Evolutionary conservation across 2,113 vertebrate species (phyloP).

Genomic region (Arothron firmamentum): DNA sequence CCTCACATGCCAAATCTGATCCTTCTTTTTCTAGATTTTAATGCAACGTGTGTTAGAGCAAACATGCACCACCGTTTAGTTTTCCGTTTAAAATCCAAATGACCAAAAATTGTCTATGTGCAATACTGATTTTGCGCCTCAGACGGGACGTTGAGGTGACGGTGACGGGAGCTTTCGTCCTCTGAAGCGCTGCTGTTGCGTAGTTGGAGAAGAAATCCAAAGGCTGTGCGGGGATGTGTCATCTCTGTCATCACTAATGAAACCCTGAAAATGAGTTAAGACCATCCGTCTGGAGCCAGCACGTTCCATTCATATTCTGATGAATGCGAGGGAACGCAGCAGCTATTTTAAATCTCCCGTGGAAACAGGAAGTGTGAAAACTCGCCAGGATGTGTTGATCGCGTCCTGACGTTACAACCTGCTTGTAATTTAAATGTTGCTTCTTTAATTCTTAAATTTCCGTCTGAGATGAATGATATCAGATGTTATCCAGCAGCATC

Average conservation of each 20-base stretch:
- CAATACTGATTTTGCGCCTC: slow-evolving; percentile 36
- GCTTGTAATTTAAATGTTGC: slow-evolving; percentile 64
- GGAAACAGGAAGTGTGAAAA: slow-evolving; percentile 6
- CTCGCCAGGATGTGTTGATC: slow-evolving; percentile 69
- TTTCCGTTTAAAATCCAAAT: slow-evolving; percentile 11
- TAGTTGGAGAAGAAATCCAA: slow-evolving; percentile 2
- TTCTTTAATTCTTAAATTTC: slow-evolving; percentile 40
- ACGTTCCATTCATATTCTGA: slow-evolving; percentile 1
- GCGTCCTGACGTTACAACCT: slow-evolving; percentile 47
- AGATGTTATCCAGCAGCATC: slow-evolving; percentile 1
- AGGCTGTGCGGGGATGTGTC: slow-evolving; percentile 21
- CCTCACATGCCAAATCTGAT: slow-evolving; percentile 53
- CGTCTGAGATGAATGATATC: slow-evolving; percentile 39
- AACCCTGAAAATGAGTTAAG: slow-evolving; percentile 2
- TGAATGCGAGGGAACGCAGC: neutral
- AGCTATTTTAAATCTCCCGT: slow-evolving; percentile 22
- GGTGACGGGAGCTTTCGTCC: slow-evolving; percentile 42
- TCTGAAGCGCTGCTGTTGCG: slow-evolving; percentile 8
- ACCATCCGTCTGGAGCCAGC: neutral
- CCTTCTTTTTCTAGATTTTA: slow-evolving; percentile 23
- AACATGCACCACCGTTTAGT: slow-evolving; percentile 36
- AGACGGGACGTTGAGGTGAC: slow-evolving; percentile 12
- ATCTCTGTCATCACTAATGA: slow-evolving; percentile 23
- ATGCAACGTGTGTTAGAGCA: slow-evolving; percentile 5
- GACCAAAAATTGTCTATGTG: slow-evolving; percentile 42